phyloP scores from a whole-genome alignment of 2,888 invertebrate genomes.

The Prosapia bicincta region DNA sequence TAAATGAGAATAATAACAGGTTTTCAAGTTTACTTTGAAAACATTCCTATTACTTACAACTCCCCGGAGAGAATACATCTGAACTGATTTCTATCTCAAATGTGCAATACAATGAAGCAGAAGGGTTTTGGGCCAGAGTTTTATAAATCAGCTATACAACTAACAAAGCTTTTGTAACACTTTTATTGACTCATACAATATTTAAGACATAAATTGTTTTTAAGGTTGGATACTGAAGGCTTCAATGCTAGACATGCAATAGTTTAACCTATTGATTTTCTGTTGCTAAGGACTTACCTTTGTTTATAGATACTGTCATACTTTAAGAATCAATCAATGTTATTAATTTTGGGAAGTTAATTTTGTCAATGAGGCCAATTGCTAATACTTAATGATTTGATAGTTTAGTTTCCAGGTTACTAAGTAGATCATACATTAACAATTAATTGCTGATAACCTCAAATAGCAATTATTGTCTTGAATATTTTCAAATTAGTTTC shows the following conservation, averaged over 20 bases:
- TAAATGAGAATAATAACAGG: no score
- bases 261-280: constrained; percentile 17
- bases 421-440: no score
- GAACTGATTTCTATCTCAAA: neutral
- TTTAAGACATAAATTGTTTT: neutral
- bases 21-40: no score
- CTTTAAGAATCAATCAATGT: constrained; percentile 12
- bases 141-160: neutral
- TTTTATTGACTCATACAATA: neutral
- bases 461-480: neutral
- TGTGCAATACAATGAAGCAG: neutral
- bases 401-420: neutral
- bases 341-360: neutral
- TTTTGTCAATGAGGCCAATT: neutral
- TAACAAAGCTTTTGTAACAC: neutral
- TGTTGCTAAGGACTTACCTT: constrained; percentile 25
- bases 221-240: neutral
- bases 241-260: constrained; percentile 8
- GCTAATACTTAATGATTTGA: neutral
- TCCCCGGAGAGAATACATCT: neutral
- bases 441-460: neutral
- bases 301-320: constrained; percentile 23
- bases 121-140: neutral
- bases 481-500: neutral
- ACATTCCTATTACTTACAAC: neutral